These are phyloP conservation scores for Saguinus imperator DNA, from an alignment of 2,113 vertebrate genomes.

Conservation along the genomic window DNA sequence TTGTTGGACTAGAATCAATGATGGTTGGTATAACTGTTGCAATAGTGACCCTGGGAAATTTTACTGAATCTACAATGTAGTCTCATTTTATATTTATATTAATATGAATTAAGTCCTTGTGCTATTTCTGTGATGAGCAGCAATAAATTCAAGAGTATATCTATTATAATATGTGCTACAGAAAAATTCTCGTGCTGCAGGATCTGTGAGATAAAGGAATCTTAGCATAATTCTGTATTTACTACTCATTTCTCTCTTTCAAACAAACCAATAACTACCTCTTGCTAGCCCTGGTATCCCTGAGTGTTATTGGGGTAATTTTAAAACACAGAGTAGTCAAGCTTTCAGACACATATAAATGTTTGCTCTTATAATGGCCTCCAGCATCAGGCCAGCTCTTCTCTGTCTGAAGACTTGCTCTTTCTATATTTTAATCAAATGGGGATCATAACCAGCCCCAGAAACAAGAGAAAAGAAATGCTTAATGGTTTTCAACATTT, in stretches of 20 bases:
- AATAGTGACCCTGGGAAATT: not conserved
- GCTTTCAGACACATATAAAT: not conserved
- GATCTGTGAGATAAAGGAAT: not conserved
- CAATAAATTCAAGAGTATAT: not conserved
- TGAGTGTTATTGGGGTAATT: not conserved
- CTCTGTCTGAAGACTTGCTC: accelerated
- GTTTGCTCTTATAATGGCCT: not conserved
- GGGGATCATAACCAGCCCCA: accelerated
- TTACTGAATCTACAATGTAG: not conserved
- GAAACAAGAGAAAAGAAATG: not conserved
- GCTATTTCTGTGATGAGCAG: not conserved
- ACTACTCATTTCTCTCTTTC: not conserved
- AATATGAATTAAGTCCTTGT: not conserved
- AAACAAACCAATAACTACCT: not conserved
- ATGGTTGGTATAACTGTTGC: not conserved
- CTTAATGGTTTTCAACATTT: not conserved
- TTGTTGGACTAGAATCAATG: not conserved
- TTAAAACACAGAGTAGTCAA: not conserved
- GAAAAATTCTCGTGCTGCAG: not conserved
- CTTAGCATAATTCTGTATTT: not conserved
- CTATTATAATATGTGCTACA: not conserved
- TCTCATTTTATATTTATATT: not conserved
- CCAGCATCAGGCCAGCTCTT: not conserved
- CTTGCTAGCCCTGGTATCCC: not conserved
- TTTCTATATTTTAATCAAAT: not conserved